Evolutionary conservation across 2,888 invertebrate genomes (phyloP).

Genomic region (Lithosia quadra): DNA sequence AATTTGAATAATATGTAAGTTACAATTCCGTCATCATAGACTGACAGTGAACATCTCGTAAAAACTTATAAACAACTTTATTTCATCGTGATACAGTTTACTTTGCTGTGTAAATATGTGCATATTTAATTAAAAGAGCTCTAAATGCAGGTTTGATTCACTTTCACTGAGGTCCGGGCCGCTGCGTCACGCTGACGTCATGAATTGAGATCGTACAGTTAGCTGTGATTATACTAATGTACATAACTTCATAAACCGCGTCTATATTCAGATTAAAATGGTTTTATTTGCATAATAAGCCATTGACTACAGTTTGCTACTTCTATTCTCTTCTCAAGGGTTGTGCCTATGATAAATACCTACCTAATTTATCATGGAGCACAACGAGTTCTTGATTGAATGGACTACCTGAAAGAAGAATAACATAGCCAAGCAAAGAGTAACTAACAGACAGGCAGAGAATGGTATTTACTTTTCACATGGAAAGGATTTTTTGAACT

Average conservation of each 20-base stretch:
- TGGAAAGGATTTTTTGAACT: background rate
- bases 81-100: slow-evolving; percentile 17
- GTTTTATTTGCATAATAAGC: background rate
- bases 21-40: slow-evolving; percentile 26
- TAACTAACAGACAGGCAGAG: too few species aligned
- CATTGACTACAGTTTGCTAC: background rate
- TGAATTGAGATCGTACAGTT: slow-evolving; percentile 17
- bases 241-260: background rate
- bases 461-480: background rate
- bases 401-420: too few species aligned
- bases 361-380: too few species aligned
- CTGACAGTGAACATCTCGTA: slow-evolving; percentile 25
- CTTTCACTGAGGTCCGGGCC: slow-evolving; percentile 50
- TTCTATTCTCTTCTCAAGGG: background rate
- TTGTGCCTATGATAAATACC: too few species aligned
- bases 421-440: too few species aligned
- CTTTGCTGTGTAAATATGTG: slow-evolving; percentile 12
- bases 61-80: slow-evolving; percentile 21
- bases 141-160: slow-evolving; percentile 45
- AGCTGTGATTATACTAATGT: background rate
- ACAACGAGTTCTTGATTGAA: background rate
- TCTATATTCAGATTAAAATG: background rate
- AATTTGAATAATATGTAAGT: slow-evolving; percentile 49
- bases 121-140: slow-evolving; percentile 43
- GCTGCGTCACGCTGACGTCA: slow-evolving; percentile 43